Evolutionary conservation across 2,888 invertebrate genomes (phyloP), one percentile per base, ranked within the genome.

Genomic region (Myopa tessellatipennis): DNA sequence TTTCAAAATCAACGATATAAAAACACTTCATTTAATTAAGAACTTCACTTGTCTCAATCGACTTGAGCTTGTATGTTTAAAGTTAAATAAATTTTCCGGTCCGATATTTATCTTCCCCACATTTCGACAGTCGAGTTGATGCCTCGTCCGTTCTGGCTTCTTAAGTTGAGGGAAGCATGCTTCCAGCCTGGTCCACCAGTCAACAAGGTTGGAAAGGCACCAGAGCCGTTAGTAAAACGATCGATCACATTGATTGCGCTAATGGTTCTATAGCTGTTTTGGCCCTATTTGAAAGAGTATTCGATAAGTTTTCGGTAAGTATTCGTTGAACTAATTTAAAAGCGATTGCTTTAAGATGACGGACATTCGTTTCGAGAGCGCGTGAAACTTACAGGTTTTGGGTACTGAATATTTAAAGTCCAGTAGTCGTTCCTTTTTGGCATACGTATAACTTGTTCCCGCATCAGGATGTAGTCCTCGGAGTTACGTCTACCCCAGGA

Each of bases 51-150:
- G 26, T 26, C 26, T 26, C 26, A 26, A 26, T 26, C 26, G 26
- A 26, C 26, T 1, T 26, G 1, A 26, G 26, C 2, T 26, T 26
- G 26, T 26, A 2, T 26, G 26, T 26, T 26, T 26, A 26, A 26
- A 26, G 26, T 26, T 26, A 26, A 1, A 26, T 26, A 26, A 14
- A 50, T 50, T 50, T 50, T 8, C 50, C 14, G 8, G 50, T 10
- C 8, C 14, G 50, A 8, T 50, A 2, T 50, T 50, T 74, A 68
- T 38, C 76, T 81, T 36, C 85, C 85, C 78, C 80, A 85, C 77
- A 85, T 81, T 80, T 85, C 84, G 10, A 86, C 78, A 67, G 84
- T 85, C 6, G 85, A 82, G 80, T 87, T 81, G 5, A 87, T 55
- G 14, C 86, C 85, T 0, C 70, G 72, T 68, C 67, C 77, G 26